A percentile compares a stretch with the other conserved stretches of the same genome.
Conservation (phyloP, 2,113 vertebrate species). For the Elgaria multicarinata region DNA sequence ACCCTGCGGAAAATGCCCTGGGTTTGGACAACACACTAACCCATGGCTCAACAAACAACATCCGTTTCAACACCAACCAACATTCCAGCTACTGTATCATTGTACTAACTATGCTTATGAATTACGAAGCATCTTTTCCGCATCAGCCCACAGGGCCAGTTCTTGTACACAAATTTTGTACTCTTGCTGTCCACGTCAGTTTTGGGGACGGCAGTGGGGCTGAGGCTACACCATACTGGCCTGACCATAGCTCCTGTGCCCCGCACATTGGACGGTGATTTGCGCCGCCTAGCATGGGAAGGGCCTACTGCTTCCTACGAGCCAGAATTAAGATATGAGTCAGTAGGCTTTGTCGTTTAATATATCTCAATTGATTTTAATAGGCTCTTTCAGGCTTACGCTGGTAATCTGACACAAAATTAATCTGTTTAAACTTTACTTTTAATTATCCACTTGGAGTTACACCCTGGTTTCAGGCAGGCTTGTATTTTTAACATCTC, state of each 20-base stretch:
- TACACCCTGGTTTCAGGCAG: background rate
- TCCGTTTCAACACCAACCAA: too few relatives aligned
- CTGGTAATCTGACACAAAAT: slow-evolving; percentile 7
- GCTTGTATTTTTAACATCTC: background rate
- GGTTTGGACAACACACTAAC: too few relatives aligned
- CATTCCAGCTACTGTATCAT: background rate
- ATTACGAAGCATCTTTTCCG: too few relatives aligned
- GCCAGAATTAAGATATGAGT: background rate
- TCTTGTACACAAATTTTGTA: background rate
- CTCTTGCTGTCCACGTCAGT: background rate
- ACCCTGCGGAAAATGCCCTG: too few relatives aligned
- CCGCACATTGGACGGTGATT: background rate
- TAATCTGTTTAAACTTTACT: slow-evolving; percentile 14
- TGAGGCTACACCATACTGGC: background rate
- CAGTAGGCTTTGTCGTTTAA: background rate
- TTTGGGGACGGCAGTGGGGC: background rate
- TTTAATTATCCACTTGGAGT: slow-evolving; percentile 1
- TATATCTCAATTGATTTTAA: background rate
- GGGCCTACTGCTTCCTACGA: background rate
- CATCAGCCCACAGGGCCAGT: background rate
- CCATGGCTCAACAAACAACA: too few relatives aligned
- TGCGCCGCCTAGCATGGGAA: background rate
- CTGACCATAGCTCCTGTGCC: background rate
- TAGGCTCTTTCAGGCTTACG: background rate
- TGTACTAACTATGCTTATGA: background rate